These are phyloP conservation scores for Reticulitermes lucifugus DNA, from an alignment of 2,888 invertebrate genomes.

Conservation along the genomic window DNA sequence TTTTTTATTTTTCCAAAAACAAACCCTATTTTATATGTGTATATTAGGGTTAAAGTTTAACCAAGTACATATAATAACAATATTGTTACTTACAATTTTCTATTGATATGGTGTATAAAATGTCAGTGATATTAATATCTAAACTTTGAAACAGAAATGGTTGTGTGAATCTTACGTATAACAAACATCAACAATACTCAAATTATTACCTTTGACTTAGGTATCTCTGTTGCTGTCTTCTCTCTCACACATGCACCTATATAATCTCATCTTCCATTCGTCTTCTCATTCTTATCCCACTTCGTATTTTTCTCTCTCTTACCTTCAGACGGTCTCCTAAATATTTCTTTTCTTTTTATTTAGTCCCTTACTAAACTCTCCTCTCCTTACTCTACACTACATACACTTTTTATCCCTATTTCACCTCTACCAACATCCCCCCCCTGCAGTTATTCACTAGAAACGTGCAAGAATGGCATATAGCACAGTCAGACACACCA, in stretches of 20 bases:
- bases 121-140: too few species aligned
- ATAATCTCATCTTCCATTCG: not conserved
- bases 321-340: constrained; percentile 48
- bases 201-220: not conserved
- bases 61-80: too few species aligned
- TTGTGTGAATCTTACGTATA: too few species aligned
- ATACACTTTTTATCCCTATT: constrained; percentile 10
- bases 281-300: not conserved
- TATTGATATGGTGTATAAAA: too few species aligned
- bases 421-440: constrained; percentile 17
- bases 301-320: not conserved
- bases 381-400: constrained; percentile 43
- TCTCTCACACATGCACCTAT: not conserved
- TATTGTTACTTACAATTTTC: too few species aligned
- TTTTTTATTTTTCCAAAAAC: too few species aligned
- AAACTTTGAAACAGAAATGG: too few species aligned
- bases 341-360: constrained; percentile 31
- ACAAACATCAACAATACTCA: too few species aligned
- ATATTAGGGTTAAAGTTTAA: too few species aligned
- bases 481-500: too few species aligned
- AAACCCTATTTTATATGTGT: too few species aligned
- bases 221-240: not conserved
- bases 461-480: not conserved
- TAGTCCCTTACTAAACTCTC: constrained; percentile 24
- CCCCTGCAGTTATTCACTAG: constrained; percentile 6